Conservation (phyloP, 1,140 invertebrate species). For the Drosophila nigromelanica region DNA sequence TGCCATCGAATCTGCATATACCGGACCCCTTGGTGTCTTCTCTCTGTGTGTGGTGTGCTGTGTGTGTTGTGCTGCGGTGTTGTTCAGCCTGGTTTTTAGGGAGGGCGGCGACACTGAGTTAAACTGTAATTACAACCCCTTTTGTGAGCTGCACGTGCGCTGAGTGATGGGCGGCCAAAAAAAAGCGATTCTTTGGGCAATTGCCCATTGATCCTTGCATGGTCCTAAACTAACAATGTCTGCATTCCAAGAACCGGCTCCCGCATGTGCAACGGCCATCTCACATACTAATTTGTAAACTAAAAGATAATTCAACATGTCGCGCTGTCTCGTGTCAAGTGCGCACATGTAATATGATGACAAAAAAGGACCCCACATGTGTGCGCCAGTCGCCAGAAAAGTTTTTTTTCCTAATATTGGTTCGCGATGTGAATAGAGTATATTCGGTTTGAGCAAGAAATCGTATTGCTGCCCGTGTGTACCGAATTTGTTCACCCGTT, state of each 20-base stretch:
- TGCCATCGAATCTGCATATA: slow-evolving; percentile 67
- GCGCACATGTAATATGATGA: slow-evolving; percentile 65
- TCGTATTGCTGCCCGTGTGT: too few species aligned
- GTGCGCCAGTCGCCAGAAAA: not conserved
- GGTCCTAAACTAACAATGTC: slow-evolving; percentile 70
- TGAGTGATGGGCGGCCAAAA: slow-evolving; percentile 58
- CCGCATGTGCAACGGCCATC: slow-evolving; percentile 54
- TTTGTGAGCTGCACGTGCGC: slow-evolving; percentile 70
- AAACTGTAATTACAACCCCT: slow-evolving; percentile 74
- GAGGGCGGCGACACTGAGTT: slow-evolving; percentile 64
- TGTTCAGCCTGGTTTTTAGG: slow-evolving; percentile 38
- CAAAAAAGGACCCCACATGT: slow-evolving; percentile 72
- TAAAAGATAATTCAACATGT: slow-evolving; percentile 63
- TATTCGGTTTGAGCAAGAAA: too few species aligned
- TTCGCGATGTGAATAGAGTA: too few species aligned
- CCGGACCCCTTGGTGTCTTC: slow-evolving; percentile 47
- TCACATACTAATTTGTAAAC: slow-evolving; percentile 79
- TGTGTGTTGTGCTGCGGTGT: slow-evolving; percentile 12
- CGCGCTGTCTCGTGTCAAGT: slow-evolving; percentile 73
- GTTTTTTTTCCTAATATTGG: too few species aligned
- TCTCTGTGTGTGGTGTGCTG: slow-evolving; percentile 19
- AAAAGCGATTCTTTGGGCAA: slow-evolving; percentile 9
- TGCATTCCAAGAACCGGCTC: slow-evolving; percentile 58
- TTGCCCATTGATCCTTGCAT: slow-evolving; percentile 44
- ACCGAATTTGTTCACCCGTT: too few species aligned